phyloP scores from a whole-genome alignment of 2,888 invertebrate genomes.

The Mylabris sibirica region DNA sequence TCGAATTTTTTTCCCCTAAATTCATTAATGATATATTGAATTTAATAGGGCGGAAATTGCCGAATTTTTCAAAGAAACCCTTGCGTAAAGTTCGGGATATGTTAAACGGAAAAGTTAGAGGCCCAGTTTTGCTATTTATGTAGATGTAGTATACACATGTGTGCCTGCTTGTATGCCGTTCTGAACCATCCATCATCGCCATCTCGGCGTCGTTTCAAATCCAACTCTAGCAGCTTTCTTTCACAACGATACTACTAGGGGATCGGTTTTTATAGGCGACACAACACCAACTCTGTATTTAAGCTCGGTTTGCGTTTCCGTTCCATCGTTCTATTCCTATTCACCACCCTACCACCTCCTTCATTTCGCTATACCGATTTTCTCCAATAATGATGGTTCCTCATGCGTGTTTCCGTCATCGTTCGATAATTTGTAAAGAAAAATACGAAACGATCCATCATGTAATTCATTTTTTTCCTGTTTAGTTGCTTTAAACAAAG shows the following conservation, averaged over 20 bases:
- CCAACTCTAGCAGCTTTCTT: slow-evolving; percentile 2
- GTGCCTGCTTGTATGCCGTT: slow-evolving; percentile 49
- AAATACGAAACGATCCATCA: background rate
- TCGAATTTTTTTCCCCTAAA: no score
- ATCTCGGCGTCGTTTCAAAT: slow-evolving; percentile 32
- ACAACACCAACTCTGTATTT: background rate
- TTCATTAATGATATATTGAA: background rate
- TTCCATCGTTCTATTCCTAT: background rate
- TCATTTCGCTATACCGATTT: background rate
- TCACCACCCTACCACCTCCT: background rate
- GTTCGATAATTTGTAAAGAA: slow-evolving; percentile 6
- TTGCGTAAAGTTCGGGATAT: no score
- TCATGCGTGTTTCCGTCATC: slow-evolving; percentile 1
- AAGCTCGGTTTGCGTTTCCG: background rate
- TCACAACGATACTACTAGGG: background rate
- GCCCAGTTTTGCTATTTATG: slow-evolving; percentile 32
- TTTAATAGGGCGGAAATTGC: background rate
- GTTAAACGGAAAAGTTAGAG: background rate
- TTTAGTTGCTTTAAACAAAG: background rate
- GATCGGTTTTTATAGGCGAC: slow-evolving; percentile 1
- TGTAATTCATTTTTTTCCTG: background rate
- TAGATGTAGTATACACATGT: slow-evolving; percentile 45
- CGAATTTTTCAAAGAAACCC: no score
- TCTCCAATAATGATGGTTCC: background rate
- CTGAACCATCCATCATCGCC: slow-evolving; percentile 53